These are phyloP conservation scores for Auanema sp. DNA, from an alignment of 2,888 invertebrate species.

Conservation along the genomic window DNA sequence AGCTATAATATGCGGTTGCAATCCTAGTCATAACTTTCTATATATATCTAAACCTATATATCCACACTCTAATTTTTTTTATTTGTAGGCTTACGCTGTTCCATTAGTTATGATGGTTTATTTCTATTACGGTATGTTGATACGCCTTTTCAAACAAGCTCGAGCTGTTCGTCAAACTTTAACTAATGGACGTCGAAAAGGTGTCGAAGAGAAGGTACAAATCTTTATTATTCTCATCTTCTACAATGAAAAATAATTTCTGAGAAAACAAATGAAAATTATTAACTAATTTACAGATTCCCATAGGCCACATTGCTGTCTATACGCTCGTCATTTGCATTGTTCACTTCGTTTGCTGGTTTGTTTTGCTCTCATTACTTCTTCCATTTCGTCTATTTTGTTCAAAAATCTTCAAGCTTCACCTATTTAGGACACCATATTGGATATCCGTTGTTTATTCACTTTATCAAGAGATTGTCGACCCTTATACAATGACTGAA, in stretches of 20 bases:
- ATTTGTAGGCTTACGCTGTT: constrained; percentile 48
- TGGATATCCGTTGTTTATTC: constrained; percentile 60
- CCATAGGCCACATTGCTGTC: constrained; percentile 57
- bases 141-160: constrained; percentile 52
- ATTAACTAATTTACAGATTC: constrained; percentile 37
- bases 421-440: constrained; percentile 52
- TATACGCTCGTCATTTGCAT: constrained; percentile 62
- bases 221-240: constrained; percentile 5
- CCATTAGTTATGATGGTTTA: constrained; percentile 58
- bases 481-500: constrained; percentile 26
- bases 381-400: too few relatives aligned
- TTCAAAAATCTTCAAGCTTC: constrained; percentile 1
- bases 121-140: constrained; percentile 61
- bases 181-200: constrained; percentile 22
- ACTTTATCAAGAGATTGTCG: constrained; percentile 47
- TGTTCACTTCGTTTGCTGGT: constrained; percentile 62
- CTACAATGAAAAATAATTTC: not conserved
- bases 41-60: too few relatives aligned
- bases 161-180: constrained; percentile 35
- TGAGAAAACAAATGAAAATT: constrained; percentile 1
- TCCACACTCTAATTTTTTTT: constrained; percentile 8
- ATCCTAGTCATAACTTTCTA: too few relatives aligned
- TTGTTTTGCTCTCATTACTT: not conserved
- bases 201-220: constrained; percentile 32
- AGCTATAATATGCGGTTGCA: too few relatives aligned